A percentile compares a stretch with the other conserved stretches of the same genome.
These are phyloP conservation scores for Megalurothrips usitatus DNA, from an alignment of 2,888 invertebrate species.

Conservation along the genomic window DNA sequence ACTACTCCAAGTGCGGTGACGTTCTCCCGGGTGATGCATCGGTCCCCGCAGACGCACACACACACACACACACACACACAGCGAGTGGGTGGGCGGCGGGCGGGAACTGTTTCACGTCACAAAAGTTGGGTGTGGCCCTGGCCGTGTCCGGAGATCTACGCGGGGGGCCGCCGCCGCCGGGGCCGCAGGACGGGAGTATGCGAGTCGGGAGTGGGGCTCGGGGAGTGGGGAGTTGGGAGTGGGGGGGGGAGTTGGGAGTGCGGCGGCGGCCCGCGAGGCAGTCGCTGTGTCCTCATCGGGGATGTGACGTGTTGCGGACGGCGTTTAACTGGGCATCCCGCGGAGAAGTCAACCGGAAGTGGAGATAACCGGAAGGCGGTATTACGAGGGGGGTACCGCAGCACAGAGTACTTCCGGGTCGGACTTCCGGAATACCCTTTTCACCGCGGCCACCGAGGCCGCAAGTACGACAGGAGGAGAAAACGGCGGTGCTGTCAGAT, in stretches of 20 bases:
- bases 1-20: neutral
- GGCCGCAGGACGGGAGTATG: neutral
- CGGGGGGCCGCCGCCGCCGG: neutral
- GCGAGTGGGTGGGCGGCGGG: neutral
- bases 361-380: too few species aligned
- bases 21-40: slow-evolving; percentile 18
- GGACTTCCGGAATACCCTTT: too few species aligned
- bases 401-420: too few species aligned
- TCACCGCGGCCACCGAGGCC: too few species aligned
- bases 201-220: neutral
- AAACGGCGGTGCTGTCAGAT: too few species aligned
- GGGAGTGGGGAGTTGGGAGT: too few species aligned
- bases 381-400: too few species aligned
- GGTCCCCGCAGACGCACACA: neutral
- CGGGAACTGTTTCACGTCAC: neutral
- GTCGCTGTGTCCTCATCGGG: too few species aligned
- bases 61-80: neutral
- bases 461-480: too few species aligned
- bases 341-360: too few species aligned
- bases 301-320: neutral
- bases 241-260: neutral
- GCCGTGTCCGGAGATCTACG: neutral
- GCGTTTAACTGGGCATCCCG: too few species aligned
- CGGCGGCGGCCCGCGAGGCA: too few species aligned
- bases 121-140: neutral